Base-by-base conservation (phyloP, 2,113 vertebrate species). In the Lampris megalopsis region DNA sequence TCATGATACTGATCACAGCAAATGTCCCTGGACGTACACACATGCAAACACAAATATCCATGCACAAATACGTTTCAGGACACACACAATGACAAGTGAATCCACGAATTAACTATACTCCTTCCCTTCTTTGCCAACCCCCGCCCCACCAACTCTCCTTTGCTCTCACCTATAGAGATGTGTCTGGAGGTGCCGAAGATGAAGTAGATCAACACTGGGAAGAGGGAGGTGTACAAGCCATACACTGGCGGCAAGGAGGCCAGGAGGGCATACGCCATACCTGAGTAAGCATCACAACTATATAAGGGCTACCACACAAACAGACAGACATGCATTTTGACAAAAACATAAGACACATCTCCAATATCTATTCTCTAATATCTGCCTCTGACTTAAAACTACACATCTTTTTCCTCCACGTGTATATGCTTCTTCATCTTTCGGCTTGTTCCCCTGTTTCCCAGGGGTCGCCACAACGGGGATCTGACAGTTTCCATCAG, bases 131-230 rank as follows among this genome's bases (percentile, higher is more conserved):
- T 11, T 3, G 13, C 7, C 53, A 56, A 13, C 24, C 1, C 13
- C 13, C 35, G 13, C 9, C 49, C 8, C 49, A 52, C 49, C 60
- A 13, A 62, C 13, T 11, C 13, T 50, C 13, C 47, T 48, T 58
- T 4, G 43, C n/a, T 41, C 95, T 95, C 73, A 98, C 97, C 97
- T 83, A 98, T 85, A 0, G 97, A 99, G 87, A 97, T 94, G 91
- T 99, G 97, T 70, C 95, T 95, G 43, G 97, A 99, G 0, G 97
- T 98, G 6, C 97, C 97, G 0, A 99, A 98, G 82, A 99, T 92
- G 88, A 95, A 96, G 86, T 99, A 99, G 63, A 98, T 50, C 53
- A 99, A 92, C 45, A 98, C 95, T 0, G 97, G 97, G 83, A 94
- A 99, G 73, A 99, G 94, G 43, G 97, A 96, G 1, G 96, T 95